Conservation (phyloP, 2,888 invertebrate genomes). For the Odontocerum albicorne region DNA sequence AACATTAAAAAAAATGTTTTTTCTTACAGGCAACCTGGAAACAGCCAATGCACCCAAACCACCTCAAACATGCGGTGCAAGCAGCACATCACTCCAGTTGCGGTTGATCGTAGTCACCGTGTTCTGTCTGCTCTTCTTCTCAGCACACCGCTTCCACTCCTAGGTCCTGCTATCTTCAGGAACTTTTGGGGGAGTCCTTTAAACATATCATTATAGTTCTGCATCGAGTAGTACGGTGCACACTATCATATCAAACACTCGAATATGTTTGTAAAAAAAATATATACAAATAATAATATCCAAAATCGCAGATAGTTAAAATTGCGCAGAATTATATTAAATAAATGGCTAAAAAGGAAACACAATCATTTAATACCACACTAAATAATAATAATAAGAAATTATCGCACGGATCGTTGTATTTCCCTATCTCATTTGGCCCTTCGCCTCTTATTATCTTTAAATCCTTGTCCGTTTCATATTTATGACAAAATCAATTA, state of each 20-base stretch:
- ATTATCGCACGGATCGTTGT: background rate
- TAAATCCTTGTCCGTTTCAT: background rate
- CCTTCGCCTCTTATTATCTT: background rate
- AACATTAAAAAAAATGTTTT: background rate
- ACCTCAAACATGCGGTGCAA: constrained; percentile 23
- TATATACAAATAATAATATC: constrained; percentile 3
- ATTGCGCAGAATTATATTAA: background rate
- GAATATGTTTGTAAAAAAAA: background rate
- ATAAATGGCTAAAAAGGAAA: constrained; percentile 1
- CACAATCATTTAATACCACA: background rate
- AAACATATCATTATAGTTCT: constrained; percentile 32
- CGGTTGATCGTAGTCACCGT: constrained; percentile 4
- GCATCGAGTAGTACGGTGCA: constrained; percentile 16
- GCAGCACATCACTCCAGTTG: constrained; percentile 5
- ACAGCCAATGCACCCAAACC: constrained; percentile 19
- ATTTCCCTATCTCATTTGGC: background rate
- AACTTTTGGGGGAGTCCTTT: constrained; percentile 8
- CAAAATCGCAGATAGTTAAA: background rate
- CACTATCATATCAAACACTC: constrained; percentile 24
- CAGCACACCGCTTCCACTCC: constrained; percentile 7
- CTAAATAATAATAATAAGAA: background rate
- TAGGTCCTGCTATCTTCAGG: constrained; percentile 6
- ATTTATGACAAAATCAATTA: background rate
- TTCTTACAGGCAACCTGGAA: constrained; percentile 34
- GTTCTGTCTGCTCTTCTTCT: background rate